Conservation (phyloP, 2,797 vertebrate species). For the Megalops cyprinoides region DNA sequence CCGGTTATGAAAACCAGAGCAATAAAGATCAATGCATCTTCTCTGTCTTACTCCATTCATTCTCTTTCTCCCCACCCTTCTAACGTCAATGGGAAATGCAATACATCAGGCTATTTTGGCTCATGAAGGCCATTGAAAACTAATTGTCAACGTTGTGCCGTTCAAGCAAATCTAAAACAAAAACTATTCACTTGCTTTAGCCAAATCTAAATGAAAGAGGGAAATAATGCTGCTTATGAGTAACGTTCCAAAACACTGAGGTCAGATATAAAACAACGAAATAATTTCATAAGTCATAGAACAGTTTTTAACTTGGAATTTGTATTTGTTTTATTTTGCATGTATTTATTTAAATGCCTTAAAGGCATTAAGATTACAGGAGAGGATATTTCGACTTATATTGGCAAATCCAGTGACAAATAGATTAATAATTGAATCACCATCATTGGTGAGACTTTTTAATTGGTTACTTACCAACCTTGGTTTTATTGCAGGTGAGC, state of each 20-base stretch:
- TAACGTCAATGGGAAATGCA: not conserved
- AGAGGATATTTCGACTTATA: not conserved
- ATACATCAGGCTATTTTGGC: not conserved
- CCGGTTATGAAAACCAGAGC: slow-evolving; percentile 21
- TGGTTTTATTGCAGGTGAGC: not conserved
- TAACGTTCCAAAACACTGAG: not conserved
- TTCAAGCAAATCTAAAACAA: not conserved
- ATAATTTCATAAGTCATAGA: not conserved
- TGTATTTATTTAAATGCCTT: too few species aligned
- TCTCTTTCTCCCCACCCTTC: slow-evolving; percentile 1
- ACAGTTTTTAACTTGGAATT: not conserved
- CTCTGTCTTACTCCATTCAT: not conserved
- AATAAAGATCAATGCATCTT: slow-evolving; percentile 22
- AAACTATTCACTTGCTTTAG: not conserved
- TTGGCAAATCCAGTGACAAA: not conserved
- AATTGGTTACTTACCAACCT: not conserved
- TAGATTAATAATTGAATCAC: not conserved
- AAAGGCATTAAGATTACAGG: not conserved
- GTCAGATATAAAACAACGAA: not conserved
- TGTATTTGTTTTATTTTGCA: slow-evolving; percentile 3
- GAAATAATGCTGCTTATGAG: not conserved
- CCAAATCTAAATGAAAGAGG: not conserved
- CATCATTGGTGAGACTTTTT: not conserved
- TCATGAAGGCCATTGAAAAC: not conserved
- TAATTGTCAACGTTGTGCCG: slow-evolving; percentile 1